A percentile compares a stretch with the other conserved stretches of the same genome.
phyloP scores from a whole-genome alignment of 2,888 invertebrate genomes.

The Branchipolynoe longqiensis region DNA sequence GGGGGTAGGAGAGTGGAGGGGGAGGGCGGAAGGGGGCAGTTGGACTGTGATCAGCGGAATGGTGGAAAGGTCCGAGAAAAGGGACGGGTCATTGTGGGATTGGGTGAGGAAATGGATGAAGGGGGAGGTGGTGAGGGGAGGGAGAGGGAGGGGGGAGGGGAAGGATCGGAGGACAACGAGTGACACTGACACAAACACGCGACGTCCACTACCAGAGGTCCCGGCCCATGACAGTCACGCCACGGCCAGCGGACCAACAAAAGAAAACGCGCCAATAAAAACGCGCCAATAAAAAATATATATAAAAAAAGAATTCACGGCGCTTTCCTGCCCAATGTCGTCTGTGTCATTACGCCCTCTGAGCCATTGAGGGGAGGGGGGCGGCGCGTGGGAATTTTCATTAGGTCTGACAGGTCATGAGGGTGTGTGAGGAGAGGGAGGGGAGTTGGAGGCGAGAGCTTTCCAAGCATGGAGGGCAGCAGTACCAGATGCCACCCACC shows the following conservation, averaged over 20 bases:
- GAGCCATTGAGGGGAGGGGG: not conserved
- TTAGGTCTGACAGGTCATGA: conserved; percentile 52
- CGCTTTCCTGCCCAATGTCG: conserved; percentile 12
- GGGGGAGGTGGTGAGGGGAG: too few species aligned
- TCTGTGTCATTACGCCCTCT: conserved; percentile 13
- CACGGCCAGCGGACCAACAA: not conserved
- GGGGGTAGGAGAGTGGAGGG: not conserved
- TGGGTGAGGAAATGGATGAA: not conserved
- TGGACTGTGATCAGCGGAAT: too few species aligned
- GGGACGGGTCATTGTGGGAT: not conserved
- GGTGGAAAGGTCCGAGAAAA: not conserved
- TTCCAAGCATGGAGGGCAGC: too few species aligned
- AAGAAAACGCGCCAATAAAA: too few species aligned
- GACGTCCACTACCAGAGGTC: conserved; percentile 9
- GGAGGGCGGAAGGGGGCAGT: not conserved
- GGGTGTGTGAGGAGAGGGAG: too few species aligned
- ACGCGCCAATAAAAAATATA: conserved; percentile 46
- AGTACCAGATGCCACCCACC: too few species aligned
- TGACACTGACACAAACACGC: conserved; percentile 50
- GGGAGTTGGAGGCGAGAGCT: too few species aligned
- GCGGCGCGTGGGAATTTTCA: conserved; percentile 50
- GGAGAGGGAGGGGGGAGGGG: not conserved
- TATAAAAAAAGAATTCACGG: conserved; percentile 40
- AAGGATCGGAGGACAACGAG: conserved; percentile 25
- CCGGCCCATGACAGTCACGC: conserved; percentile 44